Evolutionary conservation across 2,888 invertebrate genomes (phyloP).

Genomic region (Nemotelus pantherinus): DNA sequence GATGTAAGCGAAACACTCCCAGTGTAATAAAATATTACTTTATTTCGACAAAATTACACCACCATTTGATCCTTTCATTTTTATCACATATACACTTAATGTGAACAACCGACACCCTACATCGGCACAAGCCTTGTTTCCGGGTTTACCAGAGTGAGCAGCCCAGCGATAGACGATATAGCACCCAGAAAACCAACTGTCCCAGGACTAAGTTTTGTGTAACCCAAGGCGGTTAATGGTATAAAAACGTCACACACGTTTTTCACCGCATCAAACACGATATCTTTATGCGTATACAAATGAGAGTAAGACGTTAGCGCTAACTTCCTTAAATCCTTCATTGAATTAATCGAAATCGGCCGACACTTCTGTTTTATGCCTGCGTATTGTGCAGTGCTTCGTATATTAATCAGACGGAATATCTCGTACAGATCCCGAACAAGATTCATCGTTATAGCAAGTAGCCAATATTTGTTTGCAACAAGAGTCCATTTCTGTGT

Average conservation of each 20-base stretch:
- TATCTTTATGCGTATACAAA: constrained; percentile 68
- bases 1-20: too few relatives aligned
- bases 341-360: constrained; percentile 56
- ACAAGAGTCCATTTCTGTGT: constrained; percentile 78
- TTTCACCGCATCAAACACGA: constrained; percentile 84
- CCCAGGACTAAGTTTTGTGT: constrained; percentile 80
- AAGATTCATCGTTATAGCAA: constrained; percentile 82
- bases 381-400: constrained; percentile 64
- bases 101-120: constrained; percentile 53
- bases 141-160: constrained; percentile 81
- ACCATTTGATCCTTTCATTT: too few relatives aligned
- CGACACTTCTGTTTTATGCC: constrained; percentile 57
- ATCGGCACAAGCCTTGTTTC: constrained; percentile 77
- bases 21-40: too few relatives aligned
- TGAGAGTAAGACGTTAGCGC: constrained; percentile 57
- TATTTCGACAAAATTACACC: too few relatives aligned
- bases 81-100: too few relatives aligned
- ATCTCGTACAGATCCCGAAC: constrained; percentile 88
- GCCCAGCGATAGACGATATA: constrained; percentile 82
- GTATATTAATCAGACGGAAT: constrained; percentile 70
- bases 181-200: constrained; percentile 81
- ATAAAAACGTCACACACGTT: constrained; percentile 89
- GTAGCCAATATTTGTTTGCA: constrained; percentile 85
- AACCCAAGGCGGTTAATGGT: constrained; percentile 83
- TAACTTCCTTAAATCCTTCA: constrained; percentile 55